phyloP scores from a whole-genome alignment of 2,888 invertebrate species.

The Clistopyga incitator region DNA sequence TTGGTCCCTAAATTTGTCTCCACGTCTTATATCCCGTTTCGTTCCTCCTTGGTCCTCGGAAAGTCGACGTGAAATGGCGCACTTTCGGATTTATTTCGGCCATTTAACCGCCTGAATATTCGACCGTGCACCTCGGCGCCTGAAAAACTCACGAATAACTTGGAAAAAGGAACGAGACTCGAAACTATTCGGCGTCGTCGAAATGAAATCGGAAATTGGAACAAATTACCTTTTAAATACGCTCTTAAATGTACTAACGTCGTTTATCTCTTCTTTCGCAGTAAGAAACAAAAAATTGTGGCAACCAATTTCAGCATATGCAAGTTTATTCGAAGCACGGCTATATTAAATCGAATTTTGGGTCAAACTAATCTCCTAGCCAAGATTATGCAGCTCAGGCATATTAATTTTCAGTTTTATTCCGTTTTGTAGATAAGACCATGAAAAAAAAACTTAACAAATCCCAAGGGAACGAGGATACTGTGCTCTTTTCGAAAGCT shows the following conservation, averaged over 20 bases:
- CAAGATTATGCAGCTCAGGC: neutral
- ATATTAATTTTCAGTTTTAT: slow-evolving; percentile 22
- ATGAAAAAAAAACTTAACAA: neutral
- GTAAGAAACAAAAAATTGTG: neutral
- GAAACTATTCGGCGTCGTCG: slow-evolving; percentile 57
- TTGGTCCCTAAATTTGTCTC: slow-evolving; percentile 71
- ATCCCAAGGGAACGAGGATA: slow-evolving; percentile 27
- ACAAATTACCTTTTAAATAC: slow-evolving; percentile 64
- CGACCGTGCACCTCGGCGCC: slow-evolving; percentile 36
- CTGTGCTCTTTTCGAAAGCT: slow-evolving; percentile 11
- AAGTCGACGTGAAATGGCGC: slow-evolving; percentile 59
- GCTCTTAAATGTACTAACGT: slow-evolving; percentile 9
- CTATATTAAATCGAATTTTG: slow-evolving; percentile 1
- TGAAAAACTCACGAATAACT: slow-evolving; percentile 43
- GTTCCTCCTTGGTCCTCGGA: slow-evolving; percentile 42
- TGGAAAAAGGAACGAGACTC: slow-evolving; percentile 14
- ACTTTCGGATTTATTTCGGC: slow-evolving; percentile 70
- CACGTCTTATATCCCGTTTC: slow-evolving; percentile 66
- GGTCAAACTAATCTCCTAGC: neutral
- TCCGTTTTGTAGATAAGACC: slow-evolving; percentile 24
- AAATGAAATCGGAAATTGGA: slow-evolving; percentile 69
- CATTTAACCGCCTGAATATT: slow-evolving; percentile 69
- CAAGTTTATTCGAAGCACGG: too few species aligned
- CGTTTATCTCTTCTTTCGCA: slow-evolving; percentile 46
- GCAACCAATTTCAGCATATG: neutral